Percentiles rank a stretch among this genome's conserved stretches.
Conservation (phyloP, 2,113 vertebrate species). For the Lipophrys pholis region DNA sequence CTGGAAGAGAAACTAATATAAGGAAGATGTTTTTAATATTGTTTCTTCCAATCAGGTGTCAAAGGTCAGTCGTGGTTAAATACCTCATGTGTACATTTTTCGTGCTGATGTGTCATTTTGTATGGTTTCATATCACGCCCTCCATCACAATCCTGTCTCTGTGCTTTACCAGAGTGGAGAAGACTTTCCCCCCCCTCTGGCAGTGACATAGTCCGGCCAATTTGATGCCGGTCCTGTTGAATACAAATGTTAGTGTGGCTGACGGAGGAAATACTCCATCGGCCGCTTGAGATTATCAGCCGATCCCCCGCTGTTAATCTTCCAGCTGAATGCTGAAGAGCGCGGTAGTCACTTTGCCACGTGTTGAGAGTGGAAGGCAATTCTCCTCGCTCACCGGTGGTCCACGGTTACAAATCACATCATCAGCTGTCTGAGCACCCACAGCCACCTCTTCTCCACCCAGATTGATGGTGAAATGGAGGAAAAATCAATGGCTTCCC, state of each 20-base stretch:
- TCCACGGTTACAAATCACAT: constrained; percentile 84
- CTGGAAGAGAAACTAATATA: too few relatives aligned
- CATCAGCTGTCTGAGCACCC: constrained; percentile 79
- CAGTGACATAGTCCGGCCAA: too few relatives aligned
- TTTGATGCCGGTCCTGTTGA: constrained; percentile 8
- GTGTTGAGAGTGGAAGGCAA: constrained; percentile 72
- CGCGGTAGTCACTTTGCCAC: constrained; percentile 58
- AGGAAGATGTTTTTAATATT: too few relatives aligned
- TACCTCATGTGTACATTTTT: too few relatives aligned
- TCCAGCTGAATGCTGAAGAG: constrained; percentile 66
- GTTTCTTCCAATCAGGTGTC: too few relatives aligned
- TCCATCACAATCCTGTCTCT: too few relatives aligned
- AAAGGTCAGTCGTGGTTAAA: too few relatives aligned
- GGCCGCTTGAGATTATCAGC: constrained; percentile 74
- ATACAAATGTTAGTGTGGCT: constrained; percentile 57
- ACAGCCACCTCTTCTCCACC: constrained; percentile 73
- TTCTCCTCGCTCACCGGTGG: constrained; percentile 71
- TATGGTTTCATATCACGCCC: too few relatives aligned
- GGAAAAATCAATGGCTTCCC: constrained; percentile 86
- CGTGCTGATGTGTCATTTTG: too few relatives aligned
- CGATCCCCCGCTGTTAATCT: constrained; percentile 75
- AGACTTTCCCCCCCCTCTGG: too few relatives aligned
- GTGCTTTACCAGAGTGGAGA: too few relatives aligned
- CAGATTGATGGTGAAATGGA: constrained; percentile 85
- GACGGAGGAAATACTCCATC: constrained; percentile 65